Percentiles rank a stretch among this genome's conserved stretches.
phyloP scores from a whole-genome alignment of 2,888 invertebrate genomes.

The Heteropelma amictum region DNA sequence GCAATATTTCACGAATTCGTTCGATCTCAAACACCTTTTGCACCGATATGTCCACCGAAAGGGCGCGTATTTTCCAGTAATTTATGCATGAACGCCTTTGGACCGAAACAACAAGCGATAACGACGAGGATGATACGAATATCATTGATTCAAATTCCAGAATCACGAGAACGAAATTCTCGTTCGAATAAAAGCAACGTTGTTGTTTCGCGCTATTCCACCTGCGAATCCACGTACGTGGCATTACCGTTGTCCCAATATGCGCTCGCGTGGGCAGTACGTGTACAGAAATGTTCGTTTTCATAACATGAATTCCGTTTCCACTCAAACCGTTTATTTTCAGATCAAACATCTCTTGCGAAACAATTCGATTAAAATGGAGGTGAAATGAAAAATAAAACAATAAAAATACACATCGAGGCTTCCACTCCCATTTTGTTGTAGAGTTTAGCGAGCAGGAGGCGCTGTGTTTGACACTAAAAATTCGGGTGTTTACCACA shows the following conservation, averaged over 20 bases:
- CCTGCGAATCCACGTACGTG: background rate
- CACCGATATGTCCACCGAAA: background rate
- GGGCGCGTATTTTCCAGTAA: conserved; percentile 9
- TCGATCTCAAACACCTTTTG: no score
- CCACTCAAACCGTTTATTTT: background rate
- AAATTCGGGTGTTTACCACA: no score
- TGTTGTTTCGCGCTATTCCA: no score
- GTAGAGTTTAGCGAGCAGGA: no score
- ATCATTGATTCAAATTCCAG: conserved; percentile 33
- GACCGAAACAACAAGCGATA: conserved; percentile 40
- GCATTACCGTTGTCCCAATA: background rate
- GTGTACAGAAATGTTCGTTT: background rate
- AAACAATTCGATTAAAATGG: background rate
- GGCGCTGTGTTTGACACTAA: no score
- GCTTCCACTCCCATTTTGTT: background rate
- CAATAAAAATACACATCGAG: background rate
- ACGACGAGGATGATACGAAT: conserved; percentile 42
- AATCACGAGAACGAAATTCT: background rate
- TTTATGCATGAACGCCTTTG: conserved; percentile 45
- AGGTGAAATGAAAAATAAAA: background rate
- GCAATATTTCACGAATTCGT: background rate
- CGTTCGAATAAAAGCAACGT: background rate
- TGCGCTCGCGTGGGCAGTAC: background rate
- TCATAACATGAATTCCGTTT: background rate
- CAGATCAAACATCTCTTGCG: background rate